Base-by-base conservation (phyloP, 2,113 vertebrate species). In the Oncorhynchus keta region DNA sequence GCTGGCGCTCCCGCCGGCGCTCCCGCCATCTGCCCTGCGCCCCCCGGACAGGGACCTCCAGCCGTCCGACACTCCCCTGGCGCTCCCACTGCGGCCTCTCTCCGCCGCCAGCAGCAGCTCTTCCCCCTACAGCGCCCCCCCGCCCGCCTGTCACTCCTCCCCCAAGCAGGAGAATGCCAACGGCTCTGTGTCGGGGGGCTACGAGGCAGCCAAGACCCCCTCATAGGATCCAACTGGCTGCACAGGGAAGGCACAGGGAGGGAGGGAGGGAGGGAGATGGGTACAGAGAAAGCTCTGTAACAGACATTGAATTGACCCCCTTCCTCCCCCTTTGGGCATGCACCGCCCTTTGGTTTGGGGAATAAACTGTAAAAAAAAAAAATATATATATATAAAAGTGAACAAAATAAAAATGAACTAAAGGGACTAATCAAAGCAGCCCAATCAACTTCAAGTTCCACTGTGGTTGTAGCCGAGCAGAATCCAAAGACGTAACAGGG, bases 161-260 rank as follows among this genome's bases (percentile, higher is more conserved):
- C 97, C 97, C 0, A 96, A 94, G 85, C 95, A 95, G 81, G 97
- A 97, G 49, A 97, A 97, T 0, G 96, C 95, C 39, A 45, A 45
- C 39, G 39, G 39, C 5, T 70, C 94, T 5, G 65, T 92, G 0
- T 79, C 91, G 90, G 85, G 13, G 79, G 94, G 39, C 9, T 45
- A 45, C 9, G 39, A 45, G 39, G 39, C 8, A 2, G 68, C 79
- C 1, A 97, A 97, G 78, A 85, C 95, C 1, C 94, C 94, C 0
- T 95, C 94, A 1, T 97, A 96, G 94, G 86, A 73, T 26, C 16
- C 51, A 76, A 69, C 18, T 32, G 59, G 65, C 24, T 3, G 61
- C 13, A 5, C 65, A 30, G 39, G 51, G 51, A 55, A 35, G 35
- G 35, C 35, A 35, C 35, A n/a, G 26, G 65, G 3, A 30, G n/a